Percentiles rank a stretch among this genome's conserved stretches.
Conservation (phyloP, 1,140 invertebrate genomes). For the Euwallacea similis region DNA sequence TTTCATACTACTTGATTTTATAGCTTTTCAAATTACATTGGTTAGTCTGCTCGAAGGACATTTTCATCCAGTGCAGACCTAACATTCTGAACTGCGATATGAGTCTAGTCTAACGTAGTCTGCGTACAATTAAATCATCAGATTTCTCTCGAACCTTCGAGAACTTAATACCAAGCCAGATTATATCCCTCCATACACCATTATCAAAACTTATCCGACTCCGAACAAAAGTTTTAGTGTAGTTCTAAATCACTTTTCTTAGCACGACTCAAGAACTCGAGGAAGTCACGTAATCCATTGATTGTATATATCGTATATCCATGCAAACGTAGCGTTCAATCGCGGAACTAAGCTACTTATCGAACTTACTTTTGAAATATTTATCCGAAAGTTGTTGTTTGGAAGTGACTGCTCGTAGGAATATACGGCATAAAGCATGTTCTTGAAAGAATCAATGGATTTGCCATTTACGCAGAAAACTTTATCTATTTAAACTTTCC, state of each 20-base stretch:
- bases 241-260: slow-evolving; percentile 27
- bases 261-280: slow-evolving; percentile 3
- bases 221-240: slow-evolving; percentile 21
- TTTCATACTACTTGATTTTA: too few relatives aligned
- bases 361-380: slow-evolving; percentile 20
- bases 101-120: too few relatives aligned
- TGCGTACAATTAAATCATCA: too few relatives aligned
- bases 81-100: too few relatives aligned
- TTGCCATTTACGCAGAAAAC: slow-evolving; percentile 10
- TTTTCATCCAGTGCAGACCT: too few relatives aligned
- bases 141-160: too few relatives aligned
- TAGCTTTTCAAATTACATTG: too few relatives aligned
- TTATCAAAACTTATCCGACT: slow-evolving; percentile 3
- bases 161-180: too few relatives aligned
- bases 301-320: slow-evolving; percentile 27
- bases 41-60: too few relatives aligned
- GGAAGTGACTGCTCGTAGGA: slow-evolving; percentile 8
- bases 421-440: slow-evolving; percentile 9
- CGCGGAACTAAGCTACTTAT: slow-evolving; percentile 25
- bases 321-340: slow-evolving; percentile 25
- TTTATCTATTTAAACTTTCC: slow-evolving; percentile 19
- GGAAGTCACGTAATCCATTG: slow-evolving; percentile 27
- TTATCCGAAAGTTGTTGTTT: slow-evolving; percentile 19
- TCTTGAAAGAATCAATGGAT: slow-evolving; percentile 10
- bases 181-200: neutral